Percentiles rank a stretch among this genome's conserved stretches.
Evolutionary conservation across 2,888 invertebrate species (phyloP).

Genomic region (Heliconius charithonia): DNA sequence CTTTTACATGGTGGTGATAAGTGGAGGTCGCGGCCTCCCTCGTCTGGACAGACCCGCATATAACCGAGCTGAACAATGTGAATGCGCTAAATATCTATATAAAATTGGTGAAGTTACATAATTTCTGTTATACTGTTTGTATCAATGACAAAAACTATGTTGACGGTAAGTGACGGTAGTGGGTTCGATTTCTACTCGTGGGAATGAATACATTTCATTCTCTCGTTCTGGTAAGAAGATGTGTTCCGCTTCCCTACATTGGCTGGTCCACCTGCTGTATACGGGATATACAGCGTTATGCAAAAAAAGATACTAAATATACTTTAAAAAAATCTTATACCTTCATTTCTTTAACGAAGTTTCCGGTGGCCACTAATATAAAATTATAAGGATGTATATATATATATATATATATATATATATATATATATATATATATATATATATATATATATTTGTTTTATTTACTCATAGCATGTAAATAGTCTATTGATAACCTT

Average conservation of each 20-base stretch:
- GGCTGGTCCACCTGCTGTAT: too few relatives aligned
- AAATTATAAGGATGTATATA: background rate
- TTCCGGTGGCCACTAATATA: too few relatives aligned
- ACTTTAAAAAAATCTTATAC: too few relatives aligned
- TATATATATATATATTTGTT: background rate
- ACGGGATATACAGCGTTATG: too few relatives aligned
- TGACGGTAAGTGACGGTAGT: background rate
- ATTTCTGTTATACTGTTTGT: background rate
- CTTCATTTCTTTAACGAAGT: too few relatives aligned
- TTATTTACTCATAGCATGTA: background rate
- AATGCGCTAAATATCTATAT: background rate
- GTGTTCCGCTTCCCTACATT: background rate
- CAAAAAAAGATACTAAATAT: too few relatives aligned
- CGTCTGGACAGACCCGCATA: conserved; percentile 60
- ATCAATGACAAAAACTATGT: background rate
- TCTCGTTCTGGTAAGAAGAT: background rate
- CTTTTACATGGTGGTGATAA: conserved; percentile 52
- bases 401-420: too few relatives aligned
- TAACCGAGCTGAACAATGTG: background rate
- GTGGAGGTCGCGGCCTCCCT: conserved; percentile 59
- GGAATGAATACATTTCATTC: background rate
- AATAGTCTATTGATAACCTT: conserved; percentile 35
- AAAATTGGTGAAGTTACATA: background rate
- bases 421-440: too few relatives aligned
- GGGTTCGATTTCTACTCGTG: background rate